Evolutionary conservation across 2,888 invertebrate species (phyloP).

Genomic region (Myopa testacea): DNA sequence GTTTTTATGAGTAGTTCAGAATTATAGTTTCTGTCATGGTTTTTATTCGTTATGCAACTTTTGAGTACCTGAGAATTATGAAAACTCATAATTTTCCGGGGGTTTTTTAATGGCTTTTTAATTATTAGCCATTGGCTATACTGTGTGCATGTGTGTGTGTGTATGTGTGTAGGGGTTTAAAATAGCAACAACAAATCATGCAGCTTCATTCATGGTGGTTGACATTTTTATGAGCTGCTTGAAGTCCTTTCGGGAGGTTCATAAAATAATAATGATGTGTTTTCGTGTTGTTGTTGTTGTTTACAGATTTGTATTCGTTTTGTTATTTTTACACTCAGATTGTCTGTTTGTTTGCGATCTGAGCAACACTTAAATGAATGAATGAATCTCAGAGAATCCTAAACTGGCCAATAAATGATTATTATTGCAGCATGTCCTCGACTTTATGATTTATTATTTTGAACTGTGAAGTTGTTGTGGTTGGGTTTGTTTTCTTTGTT

Average conservation of each 20-base stretch:
- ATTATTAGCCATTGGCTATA: background rate
- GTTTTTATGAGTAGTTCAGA: constrained; percentile 13
- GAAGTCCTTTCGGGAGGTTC: no score
- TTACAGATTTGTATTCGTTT: background rate
- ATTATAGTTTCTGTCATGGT: constrained; percentile 16
- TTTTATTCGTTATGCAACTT: constrained; percentile 9
- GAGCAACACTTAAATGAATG: background rate
- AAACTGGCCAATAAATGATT: background rate
- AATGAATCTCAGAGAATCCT: background rate
- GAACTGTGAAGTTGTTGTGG: background rate
- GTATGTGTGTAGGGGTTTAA: constrained; percentile 20
- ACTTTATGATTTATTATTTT: background rate
- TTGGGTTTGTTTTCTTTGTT: constrained; percentile 15
- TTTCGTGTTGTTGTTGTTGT: background rate
- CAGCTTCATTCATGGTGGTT: background rate
- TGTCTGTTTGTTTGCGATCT: no score
- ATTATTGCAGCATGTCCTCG: background rate
- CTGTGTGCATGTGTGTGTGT: no score
- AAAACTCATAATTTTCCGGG: constrained; percentile 31
- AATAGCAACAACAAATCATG: constrained; percentile 10
- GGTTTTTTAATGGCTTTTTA: constrained; percentile 12
- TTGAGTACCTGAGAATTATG: background rate
- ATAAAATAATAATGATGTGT: no score
- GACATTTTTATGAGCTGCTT: constrained; percentile 34
- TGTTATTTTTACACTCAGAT: background rate